Percentiles rank a stretch among this genome's conserved stretches.
These are phyloP conservation scores for Sylvilagus bachmani DNA, from an alignment of 2,113 vertebrate genomes.

Conservation along the genomic window DNA sequence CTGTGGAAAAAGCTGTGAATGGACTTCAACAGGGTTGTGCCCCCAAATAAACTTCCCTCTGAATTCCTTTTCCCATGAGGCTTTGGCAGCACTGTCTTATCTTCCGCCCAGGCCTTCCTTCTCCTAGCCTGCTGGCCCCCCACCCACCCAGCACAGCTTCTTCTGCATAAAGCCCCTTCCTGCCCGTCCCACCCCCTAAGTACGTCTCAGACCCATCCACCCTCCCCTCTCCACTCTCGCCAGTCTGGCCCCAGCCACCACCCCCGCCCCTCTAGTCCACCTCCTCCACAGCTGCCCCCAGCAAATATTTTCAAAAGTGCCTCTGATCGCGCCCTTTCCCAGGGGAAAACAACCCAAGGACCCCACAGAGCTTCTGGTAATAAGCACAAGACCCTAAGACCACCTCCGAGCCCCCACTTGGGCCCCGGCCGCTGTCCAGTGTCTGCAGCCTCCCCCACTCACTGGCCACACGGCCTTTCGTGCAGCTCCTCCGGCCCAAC, in stretches of 20 bases:
- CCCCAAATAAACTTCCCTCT: too few relatives aligned
- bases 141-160: fast-evolving
- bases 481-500: neutral
- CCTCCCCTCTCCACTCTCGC: neutral
- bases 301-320: fast-evolving
- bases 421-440: neutral
- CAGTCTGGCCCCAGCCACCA: neutral
- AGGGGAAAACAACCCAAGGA: neutral
- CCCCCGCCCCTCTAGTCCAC: neutral
- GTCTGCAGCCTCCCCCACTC: neutral
- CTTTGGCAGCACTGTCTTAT: too few relatives aligned
- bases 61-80: too few relatives aligned
- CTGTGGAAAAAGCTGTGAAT: too few relatives aligned
- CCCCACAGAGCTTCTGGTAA: neutral
- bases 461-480: fast-evolving
- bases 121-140: neutral
- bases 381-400: neutral
- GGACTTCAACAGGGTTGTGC: too few relatives aligned
- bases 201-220: neutral
- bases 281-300: neutral
- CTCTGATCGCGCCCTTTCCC: neutral
- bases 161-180: too few relatives aligned
- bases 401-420: neutral
- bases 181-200: too few relatives aligned
- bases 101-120: neutral